These are phyloP conservation scores for Diloba caeruleocephala DNA, from an alignment of 2,888 invertebrate genomes.

Conservation along the genomic window DNA sequence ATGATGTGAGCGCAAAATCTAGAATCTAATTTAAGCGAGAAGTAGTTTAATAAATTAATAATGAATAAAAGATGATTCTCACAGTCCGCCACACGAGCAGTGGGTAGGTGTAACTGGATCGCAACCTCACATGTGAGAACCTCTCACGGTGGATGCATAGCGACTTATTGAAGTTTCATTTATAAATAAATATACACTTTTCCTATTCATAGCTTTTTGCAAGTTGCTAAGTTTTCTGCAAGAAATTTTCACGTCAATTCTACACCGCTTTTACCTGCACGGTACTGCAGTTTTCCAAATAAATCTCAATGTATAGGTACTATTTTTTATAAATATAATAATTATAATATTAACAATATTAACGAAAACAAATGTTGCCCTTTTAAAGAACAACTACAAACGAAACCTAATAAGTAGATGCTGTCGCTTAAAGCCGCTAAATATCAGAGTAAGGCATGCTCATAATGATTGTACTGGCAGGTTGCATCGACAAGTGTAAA, in stretches of 20 bases:
- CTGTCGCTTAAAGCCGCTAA: too few relatives aligned
- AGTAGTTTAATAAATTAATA: conserved; percentile 50
- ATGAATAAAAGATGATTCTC: conserved; percentile 70
- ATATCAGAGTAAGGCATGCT: too few relatives aligned
- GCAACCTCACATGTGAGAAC: conserved; percentile 74
- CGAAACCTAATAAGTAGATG: neutral
- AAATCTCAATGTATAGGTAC: neutral
- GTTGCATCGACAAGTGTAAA: too few relatives aligned
- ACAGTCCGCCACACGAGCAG: conserved; percentile 62
- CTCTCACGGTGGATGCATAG: conserved; percentile 74
- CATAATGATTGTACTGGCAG: too few relatives aligned
- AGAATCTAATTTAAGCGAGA: conserved; percentile 53
- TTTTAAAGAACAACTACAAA: too few relatives aligned
- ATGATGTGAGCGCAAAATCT: conserved; percentile 43
- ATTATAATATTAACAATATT: too few relatives aligned
- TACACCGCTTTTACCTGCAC: neutral
- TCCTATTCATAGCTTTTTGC: conserved; percentile 43
- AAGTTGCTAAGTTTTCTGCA: conserved; percentile 10
- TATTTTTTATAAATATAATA: too few relatives aligned
- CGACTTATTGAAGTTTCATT: conserved; percentile 68
- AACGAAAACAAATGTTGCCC: too few relatives aligned
- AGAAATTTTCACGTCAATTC: conserved; percentile 19
- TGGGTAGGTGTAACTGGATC: conserved; percentile 78
- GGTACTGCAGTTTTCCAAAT: neutral
- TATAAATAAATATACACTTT: conserved; percentile 59